phyloP scores from a whole-genome alignment of 2,113 vertebrate species.

The Ceuthmochares aereus region DNA sequence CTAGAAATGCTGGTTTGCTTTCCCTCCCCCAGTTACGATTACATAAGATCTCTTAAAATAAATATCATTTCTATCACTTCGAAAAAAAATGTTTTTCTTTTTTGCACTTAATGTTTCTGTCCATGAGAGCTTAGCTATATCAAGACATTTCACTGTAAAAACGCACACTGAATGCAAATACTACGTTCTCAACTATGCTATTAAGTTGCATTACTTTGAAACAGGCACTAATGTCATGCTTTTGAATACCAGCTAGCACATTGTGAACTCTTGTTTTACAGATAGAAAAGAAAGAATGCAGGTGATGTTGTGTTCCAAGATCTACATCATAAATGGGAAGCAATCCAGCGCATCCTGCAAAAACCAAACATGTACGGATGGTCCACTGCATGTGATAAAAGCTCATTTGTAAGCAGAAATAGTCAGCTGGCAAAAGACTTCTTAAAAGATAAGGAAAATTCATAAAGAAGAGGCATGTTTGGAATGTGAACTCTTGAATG shows the following conservation, averaged over 20 bases:
- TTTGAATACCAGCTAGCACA: constrained; percentile 23
- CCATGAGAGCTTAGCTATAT: constrained; percentile 11
- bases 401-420: background rate
- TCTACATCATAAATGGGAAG: background rate
- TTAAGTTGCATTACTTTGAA: constrained; percentile 33
- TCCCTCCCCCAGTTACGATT: constrained; percentile 24
- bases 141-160: constrained; percentile 51
- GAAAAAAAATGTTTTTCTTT: constrained; percentile 27
- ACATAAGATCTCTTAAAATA: constrained; percentile 76
- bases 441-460: background rate
- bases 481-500: background rate
- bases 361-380: background rate
- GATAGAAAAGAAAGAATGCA: background rate
- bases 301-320: background rate
- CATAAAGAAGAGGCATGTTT: background rate
- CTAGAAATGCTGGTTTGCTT: constrained; percentile 60
- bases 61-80: constrained; percentile 62
- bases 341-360: accelerated
- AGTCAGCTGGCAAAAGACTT: background rate
- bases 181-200: background rate
- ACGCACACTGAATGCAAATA: constrained; percentile 22
- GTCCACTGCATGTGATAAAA: background rate
- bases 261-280: background rate
- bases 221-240: background rate
- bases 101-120: constrained; percentile 42